Base-by-base conservation (phyloP, 2,888 invertebrate genomes). In the Conops quadrifasciatus region DNA sequence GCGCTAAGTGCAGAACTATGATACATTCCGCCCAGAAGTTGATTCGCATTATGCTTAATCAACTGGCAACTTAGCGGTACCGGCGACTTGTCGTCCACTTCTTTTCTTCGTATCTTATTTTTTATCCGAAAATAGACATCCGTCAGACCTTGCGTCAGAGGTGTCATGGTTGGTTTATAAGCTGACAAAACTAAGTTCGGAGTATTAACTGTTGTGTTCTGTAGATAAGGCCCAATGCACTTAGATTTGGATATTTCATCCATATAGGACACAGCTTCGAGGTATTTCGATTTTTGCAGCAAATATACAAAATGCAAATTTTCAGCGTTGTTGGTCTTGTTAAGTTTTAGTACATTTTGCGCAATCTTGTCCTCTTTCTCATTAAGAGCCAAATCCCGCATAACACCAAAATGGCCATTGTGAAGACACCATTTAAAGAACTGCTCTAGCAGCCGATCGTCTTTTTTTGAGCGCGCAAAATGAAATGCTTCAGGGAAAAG, bases 251-350 rank as follows among this genome's bases (percentile, higher is more conserved):
- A 81, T n/a, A 83, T 68, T 3, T 84, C 81, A 67, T 85, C 81
- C 78, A 85, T 80, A 26, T 84, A 83, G 0, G 81, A 78, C 2
- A 85, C 80, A 0, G 86, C 86, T 67, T 86, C 86, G 28, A 86
- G 78, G 47, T 85, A 86, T 68, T 84, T 85, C 2, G 80, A 82
- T 47, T 83, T 82, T 67, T 85, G 83, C 2, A 86, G 73, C 47
- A 86, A 72, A 74, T 85, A 79, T 0, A 86, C 82, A 56, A 86
- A 78, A 60, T 85, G 82, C 2, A 86, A 75, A 70, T 81, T 81
- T 49, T 84, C 83, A 2, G 82, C 77, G 9, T 78, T 77, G 0
- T 77, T 74, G 0, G 81, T 75, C 53, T 82, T 80, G 26, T 78
- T 77, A 30, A 78, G 75, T 13, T 80, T 80, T 2, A 86, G 71